These are phyloP conservation scores for Megaustenia siamemsis DNA, from an alignment of 2,888 invertebrate species.

Conservation along the genomic window DNA sequence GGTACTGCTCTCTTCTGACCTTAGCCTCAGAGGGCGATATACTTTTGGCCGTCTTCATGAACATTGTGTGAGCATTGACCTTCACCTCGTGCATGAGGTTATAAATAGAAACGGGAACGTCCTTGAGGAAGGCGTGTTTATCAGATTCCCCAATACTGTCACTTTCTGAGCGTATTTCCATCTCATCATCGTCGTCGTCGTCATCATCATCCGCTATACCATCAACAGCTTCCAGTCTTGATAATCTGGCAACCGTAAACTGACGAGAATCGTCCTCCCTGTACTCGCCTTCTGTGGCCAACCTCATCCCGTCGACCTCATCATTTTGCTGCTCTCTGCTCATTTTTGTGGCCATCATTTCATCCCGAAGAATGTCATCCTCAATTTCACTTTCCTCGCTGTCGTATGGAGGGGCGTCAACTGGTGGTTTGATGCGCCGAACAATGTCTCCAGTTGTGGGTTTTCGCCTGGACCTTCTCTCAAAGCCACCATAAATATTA, in stretches of 20 bases:
- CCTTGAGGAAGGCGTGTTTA: constrained; percentile 46
- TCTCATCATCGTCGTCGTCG: constrained; percentile 49
- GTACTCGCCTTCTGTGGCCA: not conserved
- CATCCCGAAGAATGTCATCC: constrained; percentile 68
- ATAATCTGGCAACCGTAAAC: constrained; percentile 16
- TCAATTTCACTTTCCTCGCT: constrained; percentile 67
- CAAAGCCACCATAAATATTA: constrained; percentile 48
- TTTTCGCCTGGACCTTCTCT: constrained; percentile 67
- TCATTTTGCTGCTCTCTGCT: constrained; percentile 31
- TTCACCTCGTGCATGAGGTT: constrained; percentile 52
- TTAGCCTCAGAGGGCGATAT: constrained; percentile 50
- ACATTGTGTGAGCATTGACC: constrained; percentile 47
- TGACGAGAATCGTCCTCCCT: not conserved
- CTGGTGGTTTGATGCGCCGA: constrained; percentile 64
- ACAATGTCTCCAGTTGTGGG: constrained; percentile 75
- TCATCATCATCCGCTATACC: constrained; percentile 49
- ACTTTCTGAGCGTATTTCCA: constrained; percentile 50
- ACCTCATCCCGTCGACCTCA: constrained; percentile 47
- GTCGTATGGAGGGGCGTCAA: constrained; percentile 63
- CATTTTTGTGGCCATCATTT: constrained; percentile 51
- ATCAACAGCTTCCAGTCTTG: constrained; percentile 46
- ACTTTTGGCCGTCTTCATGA: constrained; percentile 41
- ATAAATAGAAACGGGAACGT: constrained; percentile 39
- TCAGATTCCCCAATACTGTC: constrained; percentile 16
- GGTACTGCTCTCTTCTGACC: constrained; percentile 45